Evolutionary conservation across 2,113 vertebrate species (phyloP), one percentile per base, ranked within the genome.

Genomic region (Syrmaticus mikado): DNA sequence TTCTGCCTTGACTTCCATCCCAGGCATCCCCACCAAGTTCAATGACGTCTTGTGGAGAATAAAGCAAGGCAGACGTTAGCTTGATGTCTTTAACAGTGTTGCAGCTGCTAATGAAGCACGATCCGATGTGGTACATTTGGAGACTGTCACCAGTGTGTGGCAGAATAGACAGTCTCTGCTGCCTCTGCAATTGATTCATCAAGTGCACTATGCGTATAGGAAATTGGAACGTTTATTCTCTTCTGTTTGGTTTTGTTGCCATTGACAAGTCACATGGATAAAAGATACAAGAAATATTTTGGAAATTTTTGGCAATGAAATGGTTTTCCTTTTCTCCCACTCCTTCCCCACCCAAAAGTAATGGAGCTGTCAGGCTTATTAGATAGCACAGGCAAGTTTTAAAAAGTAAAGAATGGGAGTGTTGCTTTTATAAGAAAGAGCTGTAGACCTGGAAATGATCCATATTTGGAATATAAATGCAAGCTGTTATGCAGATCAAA

Each of bases 401-500:
- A 87, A 65, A 77, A 93, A 85, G 83, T 34, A 70, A 91, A 88
- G 36, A 71, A 57, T 34, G 19, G 16, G 25, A 90, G 61, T 45
- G 65, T 77, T 88, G 3, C 38, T 96, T 93, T 93, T 75, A 24
- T 68, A 87, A 65, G 40, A n/a, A 83, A 87, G 78, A 94, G 78
- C 65, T 85, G 48, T 82, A 90, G 73, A 87, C 89, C 45, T 93
- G 91, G 91, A 96, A 97, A 87, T 65, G 65, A 91, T 94, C 91
- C 91, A 90, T 92, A 90, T 90, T 94, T 91, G 80, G 91, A 87
- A 89, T 87, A 94, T 82, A 90, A 92, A 95, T 95, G 73, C 87
- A 96, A 94, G 95, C 96, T 95, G 93, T 94, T 97, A 95, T 94
- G 92, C 90, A 96, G 93, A 96, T 90, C 91, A 91, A 91, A 96